Evolutionary conservation across 2,797 vertebrate genomes (phyloP), one percentile per base, ranked within the genome.

Genomic region (Cryptoprocta ferox): DNA sequence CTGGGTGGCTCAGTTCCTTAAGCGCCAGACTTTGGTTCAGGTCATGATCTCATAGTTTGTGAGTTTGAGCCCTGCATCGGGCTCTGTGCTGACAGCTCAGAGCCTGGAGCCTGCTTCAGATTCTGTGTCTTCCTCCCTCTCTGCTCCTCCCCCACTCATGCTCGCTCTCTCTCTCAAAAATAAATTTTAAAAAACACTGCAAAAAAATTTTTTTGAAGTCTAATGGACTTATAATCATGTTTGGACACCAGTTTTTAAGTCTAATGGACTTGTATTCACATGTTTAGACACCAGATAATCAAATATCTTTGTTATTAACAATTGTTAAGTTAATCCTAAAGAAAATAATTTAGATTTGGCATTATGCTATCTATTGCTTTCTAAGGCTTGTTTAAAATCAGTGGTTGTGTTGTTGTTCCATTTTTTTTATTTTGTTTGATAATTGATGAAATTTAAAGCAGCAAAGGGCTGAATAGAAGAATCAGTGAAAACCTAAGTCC

Each of bases 381-480:
- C 63, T 15, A 26, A 8, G 32, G 18, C 12, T 91, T 68, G 24
- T 35, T 81, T 87, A 50, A 91, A 71, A 79, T 42, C 66, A 76
- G 50, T 39, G 35, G 35, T 87, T 91, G n/a, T 86, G 16, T 56
- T 91, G n/a, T 59, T 89, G n/a, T 37, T 73, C 32, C 26, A 65
- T 78, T 91, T 91, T 83, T 56, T 84, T 75, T 56, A 32, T 56
- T 91, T 73, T 48, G 73, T 73, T 71, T 92, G 14, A 70, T 78
- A 83, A 78, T 89, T 92, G 50, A 79, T 93, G 61, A 93, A 89
- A 28, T 71, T 82, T 63, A 66, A 95, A 37, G 73, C 12, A 96
- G 75, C 39, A 76, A 93, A 86, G 8, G 6, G 37, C 12, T 30
- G 13, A 95, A 30, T 50, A 89, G 11, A 91, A 91, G 53, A 93